A percentile compares a stretch with the other conserved stretches of the same genome.
Evolutionary conservation across 1,140 invertebrate genomes (phyloP).

Genomic region (Cyrtorhinus lividipennis): DNA sequence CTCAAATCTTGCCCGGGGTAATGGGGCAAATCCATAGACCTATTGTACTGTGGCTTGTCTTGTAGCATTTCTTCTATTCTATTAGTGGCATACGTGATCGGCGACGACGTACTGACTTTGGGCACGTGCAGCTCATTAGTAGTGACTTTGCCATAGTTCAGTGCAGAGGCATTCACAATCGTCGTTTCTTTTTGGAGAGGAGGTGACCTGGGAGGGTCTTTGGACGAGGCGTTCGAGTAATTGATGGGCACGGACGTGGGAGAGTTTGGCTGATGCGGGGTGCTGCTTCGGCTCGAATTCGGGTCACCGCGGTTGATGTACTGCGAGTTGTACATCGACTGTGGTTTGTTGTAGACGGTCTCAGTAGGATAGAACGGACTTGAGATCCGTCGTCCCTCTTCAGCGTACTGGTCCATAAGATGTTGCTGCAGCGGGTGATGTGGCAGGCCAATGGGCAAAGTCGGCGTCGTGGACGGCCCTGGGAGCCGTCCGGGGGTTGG

Average conservation of each 20-base stretch:
- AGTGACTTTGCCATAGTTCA: slow-evolving; percentile 15
- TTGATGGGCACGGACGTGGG: slow-evolving; percentile 13
- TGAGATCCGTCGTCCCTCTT: slow-evolving; percentile 18
- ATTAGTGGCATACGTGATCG: slow-evolving; percentile 17
- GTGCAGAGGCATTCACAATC: slow-evolving; percentile 12
- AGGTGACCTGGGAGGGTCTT: slow-evolving; percentile 3
- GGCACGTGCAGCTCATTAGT: slow-evolving; percentile 1
- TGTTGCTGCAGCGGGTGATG: slow-evolving; percentile 20
- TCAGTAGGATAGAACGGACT: slow-evolving; percentile 7
- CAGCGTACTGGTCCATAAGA: slow-evolving; percentile 19
- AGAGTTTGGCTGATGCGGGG: neutral
- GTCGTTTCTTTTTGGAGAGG: neutral
- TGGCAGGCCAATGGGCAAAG: slow-evolving; percentile 16
- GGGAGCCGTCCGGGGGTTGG: slow-evolving; percentile 26
- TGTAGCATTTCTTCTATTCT: slow-evolving; percentile 20
- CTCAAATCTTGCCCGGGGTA: slow-evolving; percentile 4
- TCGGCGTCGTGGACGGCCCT: slow-evolving; percentile 16
- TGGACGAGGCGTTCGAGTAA: slow-evolving; percentile 15
- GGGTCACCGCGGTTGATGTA: slow-evolving; percentile 3
- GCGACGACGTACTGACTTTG: slow-evolving; percentile 20
- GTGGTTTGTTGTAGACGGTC: slow-evolving; percentile 18
- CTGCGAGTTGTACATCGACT: slow-evolving; percentile 15
- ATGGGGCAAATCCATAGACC: slow-evolving; percentile 18
- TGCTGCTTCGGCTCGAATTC: neutral
- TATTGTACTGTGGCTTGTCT: slow-evolving; percentile 21